Conservation (phyloP, 2,888 invertebrate genomes). For the Cerastis rubricosa region DNA sequence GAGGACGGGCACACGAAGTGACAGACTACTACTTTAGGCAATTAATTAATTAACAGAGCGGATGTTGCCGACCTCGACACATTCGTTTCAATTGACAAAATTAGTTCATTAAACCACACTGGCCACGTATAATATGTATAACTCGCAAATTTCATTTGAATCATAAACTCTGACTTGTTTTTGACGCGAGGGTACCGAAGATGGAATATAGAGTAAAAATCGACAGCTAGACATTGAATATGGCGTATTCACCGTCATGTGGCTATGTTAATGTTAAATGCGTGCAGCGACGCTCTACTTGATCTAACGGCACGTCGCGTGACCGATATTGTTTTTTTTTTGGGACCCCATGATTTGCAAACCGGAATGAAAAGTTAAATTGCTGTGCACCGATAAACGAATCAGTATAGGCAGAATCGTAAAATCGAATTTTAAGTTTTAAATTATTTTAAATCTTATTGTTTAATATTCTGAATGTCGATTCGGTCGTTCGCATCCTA, state of each 20-base stretch:
- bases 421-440: constrained; percentile 14
- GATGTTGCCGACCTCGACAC: constrained; percentile 70
- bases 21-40: constrained; percentile 59
- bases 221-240: constrained; percentile 42
- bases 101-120: constrained; percentile 67
- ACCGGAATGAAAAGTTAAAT: constrained; percentile 41
- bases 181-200: constrained; percentile 9
- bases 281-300: constrained; percentile 85
- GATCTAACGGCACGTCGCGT: constrained; percentile 80
- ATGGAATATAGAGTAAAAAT: constrained; percentile 27
- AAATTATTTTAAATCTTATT: constrained; percentile 25
- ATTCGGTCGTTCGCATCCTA: constrained; percentile 69
- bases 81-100: constrained; percentile 74
- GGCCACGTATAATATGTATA: constrained; percentile 25
- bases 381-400: not conserved
- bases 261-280: constrained; percentile 76
- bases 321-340: constrained; percentile 72
- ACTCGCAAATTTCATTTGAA: constrained; percentile 48
- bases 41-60: constrained; percentile 68
- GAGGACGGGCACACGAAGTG: constrained; percentile 47
- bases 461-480: constrained; percentile 67
- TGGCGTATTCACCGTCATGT: constrained; percentile 66
- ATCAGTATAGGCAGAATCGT: not conserved
- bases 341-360: constrained; percentile 66
- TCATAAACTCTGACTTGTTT: constrained; percentile 28